Evolutionary conservation across 2,888 invertebrate species (phyloP), one percentile per base, ranked within the genome.

Genomic region (Neoaliturus tenellus): DNA sequence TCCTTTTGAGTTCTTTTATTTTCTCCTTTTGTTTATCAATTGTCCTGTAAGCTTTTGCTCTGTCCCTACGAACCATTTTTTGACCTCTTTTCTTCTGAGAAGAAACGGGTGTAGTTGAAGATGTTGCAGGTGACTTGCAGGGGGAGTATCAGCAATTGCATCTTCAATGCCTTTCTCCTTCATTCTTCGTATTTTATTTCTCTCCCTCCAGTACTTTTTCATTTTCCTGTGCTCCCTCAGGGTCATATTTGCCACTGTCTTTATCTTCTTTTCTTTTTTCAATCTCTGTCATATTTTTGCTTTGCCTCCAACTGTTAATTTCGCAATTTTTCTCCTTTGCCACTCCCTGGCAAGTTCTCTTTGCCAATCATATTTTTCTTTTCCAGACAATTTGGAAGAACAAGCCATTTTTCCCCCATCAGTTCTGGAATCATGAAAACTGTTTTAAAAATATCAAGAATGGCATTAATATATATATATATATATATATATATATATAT

Each of bases 261-360:
- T 62, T 62, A 62, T 14, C 23, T 62, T 62, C 14, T 20, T 20
- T 62, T 62, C 31, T 62, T 23, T 14, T 23, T 25, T 25, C 62
- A 31, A 23, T 62, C 62, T 62, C 62, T 62, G 31, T 62, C 62
- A 23, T 62, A 62, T 62, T 62, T 62, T 31, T 6, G 17, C 23
- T 62, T 62, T 14, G 14, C 20, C 31, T 62, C 62, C 31, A 62
- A 62, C 20, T 62, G 62, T 62, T 62, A 62, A 6, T n/a, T 62
- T 25, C 17, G 62, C 62, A 20, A n/a, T 62, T 62, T 23, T 62
- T 23, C 31, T 62, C 20, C 20, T 20, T 20, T 62, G 62, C 10
- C 62, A 20, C 23, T 62, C 62, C 31, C 62, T n/a, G 28, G 62
- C 73, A 31, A 73, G 41, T 73, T 73, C 73, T 39, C 33, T 73